Evolutionary conservation across 1,140 invertebrate species (phyloP), one percentile per base, ranked within the genome.

Genomic region (Danaus plexippus): DNA sequence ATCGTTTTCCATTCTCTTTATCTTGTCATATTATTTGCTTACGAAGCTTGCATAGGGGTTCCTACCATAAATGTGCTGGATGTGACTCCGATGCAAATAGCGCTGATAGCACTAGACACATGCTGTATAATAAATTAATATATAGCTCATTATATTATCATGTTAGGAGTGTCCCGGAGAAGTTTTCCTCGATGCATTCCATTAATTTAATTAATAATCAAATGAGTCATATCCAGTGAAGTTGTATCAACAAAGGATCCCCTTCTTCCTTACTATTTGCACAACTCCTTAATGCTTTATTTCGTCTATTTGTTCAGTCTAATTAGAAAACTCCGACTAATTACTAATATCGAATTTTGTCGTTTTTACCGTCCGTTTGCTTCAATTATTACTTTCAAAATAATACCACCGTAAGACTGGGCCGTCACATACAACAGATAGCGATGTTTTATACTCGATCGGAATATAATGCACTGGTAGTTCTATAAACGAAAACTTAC

Each of bases 281-380:
- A 66, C 73, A 80, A 75, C 70, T 83, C 77, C 80, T 85, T 80
- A 83, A 82, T 83, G 77, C 79, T 83, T 85, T 80, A 83, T 83
- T 83, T 80, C 77, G 68, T 78, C 66, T 82, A 81, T 85, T 75
- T 85, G 75, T 66, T 76, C 73, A 76, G 76, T 82, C 80, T 85
- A 85, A 85, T 85, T 85, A 80, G 77, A 85, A 85, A 85, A 85
- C 72, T 85, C 74, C 55, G 67, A 68, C 71, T 82, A 82, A 80
- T 77, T 70, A 71, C 69, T 81, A 71, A 80, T 81, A 80, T 84
- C 71, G 75, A 75, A 78, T 80, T 75, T 71, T 69, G 69, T 62
- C 66, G 62, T 58, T 71, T 74, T 73, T 61, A 15, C 58, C 65
- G 57, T 61, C 63, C 63, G 44, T 59, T 59, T 57, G 57, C 54